These are phyloP conservation scores for Tetrax tetrax DNA, from an alignment of 2,113 vertebrate species.

Conservation along the genomic window DNA sequence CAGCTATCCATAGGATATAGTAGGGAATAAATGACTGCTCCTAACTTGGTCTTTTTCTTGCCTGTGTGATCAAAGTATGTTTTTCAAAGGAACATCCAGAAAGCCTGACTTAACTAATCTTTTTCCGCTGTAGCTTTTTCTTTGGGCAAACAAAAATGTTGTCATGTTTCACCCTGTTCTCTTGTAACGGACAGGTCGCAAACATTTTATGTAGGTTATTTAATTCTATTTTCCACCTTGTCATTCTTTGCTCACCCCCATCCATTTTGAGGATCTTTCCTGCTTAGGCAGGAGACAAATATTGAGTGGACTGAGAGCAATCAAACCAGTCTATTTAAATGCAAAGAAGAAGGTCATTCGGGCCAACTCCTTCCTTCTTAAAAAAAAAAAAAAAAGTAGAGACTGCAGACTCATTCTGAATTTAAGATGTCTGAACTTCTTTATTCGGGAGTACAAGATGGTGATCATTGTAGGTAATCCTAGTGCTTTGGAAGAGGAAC, in stretches of 20 bases:
- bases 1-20: not conserved
- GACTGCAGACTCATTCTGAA: not conserved
- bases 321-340: not conserved
- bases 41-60: not conserved
- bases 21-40: not conserved
- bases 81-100: not conserved
- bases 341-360: not conserved
- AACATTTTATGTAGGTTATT: not conserved
- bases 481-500: not conserved
- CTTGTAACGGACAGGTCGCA: not conserved
- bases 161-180: not conserved
- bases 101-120: not conserved
- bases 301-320: not conserved
- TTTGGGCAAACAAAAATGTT: not conserved
- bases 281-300: not conserved
- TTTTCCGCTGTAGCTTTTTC: not conserved
- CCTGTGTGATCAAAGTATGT: not conserved
- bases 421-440: not conserved
- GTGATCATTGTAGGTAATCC: not conserved
- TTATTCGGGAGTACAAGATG: not conserved
- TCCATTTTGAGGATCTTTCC: not conserved
- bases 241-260: not conserved
- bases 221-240: not conserved
- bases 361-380: not conserved
- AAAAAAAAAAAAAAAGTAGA: not conserved